Conservation (phyloP, 2,113 vertebrate genomes). For the Cephalopterus ornatus region DNA sequence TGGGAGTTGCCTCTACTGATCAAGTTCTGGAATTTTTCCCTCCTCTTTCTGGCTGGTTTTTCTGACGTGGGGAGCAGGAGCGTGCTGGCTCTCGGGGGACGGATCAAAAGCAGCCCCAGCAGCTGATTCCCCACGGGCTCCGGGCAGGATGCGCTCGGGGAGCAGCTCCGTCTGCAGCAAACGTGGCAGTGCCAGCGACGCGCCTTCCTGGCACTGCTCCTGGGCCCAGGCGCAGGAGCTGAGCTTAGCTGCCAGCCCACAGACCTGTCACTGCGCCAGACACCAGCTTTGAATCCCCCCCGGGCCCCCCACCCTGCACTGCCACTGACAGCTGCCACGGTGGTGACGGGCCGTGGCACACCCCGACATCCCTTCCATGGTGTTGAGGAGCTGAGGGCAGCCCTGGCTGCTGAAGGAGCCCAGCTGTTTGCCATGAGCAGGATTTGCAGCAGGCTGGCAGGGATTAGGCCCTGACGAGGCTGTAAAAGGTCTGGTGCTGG, state of each 20-base stretch:
- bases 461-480: rapidly evolving
- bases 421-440: background rate
- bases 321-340: slow-evolving; percentile 33
- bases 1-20: background rate
- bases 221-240: background rate
- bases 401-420: background rate
- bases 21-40: background rate
- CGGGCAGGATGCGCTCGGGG: slow-evolving; percentile 31
- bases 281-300: slow-evolving; percentile 25
- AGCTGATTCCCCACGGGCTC: background rate
- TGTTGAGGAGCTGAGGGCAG: background rate
- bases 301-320: background rate
- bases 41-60: background rate
- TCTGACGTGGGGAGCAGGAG: background rate
- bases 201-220: background rate
- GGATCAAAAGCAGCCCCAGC: background rate
- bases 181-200: background rate
- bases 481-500: background rate
- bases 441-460: background rate
- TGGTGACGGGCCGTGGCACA: background rate
- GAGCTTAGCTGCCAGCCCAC: slow-evolving; percentile 27
- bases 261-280: slow-evolving; percentile 50
- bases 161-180: slow-evolving; percentile 27
- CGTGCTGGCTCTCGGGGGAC: background rate
- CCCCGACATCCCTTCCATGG: background rate